phyloP scores from a whole-genome alignment of 2,113 vertebrate species.

The Alces alces region DNA sequence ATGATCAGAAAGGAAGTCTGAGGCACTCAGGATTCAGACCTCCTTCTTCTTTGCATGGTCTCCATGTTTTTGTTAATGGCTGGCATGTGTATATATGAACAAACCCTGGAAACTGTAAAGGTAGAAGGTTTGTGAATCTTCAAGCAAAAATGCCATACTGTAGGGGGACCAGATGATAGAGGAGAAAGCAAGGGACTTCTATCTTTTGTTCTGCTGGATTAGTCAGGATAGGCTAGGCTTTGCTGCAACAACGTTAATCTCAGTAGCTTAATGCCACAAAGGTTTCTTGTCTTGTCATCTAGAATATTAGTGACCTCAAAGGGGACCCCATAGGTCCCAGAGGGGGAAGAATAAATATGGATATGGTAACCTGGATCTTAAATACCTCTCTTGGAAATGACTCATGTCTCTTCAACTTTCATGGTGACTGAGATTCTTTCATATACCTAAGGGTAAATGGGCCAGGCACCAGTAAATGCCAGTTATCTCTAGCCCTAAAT shows the following conservation, averaged over 20 bases:
- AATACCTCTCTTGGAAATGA: background rate
- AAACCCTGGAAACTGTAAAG: background rate
- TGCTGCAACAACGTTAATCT: background rate
- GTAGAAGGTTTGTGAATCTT: background rate
- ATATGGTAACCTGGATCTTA: background rate
- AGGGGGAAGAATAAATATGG: background rate
- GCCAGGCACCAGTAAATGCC: background rate
- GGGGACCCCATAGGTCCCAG: background rate
- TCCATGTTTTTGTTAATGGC: background rate
- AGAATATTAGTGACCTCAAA: background rate
- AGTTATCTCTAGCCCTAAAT: background rate
- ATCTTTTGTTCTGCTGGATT: background rate
- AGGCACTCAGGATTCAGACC: background rate
- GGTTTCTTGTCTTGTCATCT: background rate
- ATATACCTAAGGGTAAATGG: background rate
- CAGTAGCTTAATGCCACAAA: background rate
- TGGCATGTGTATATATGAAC: too few relatives aligned
- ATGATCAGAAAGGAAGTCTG: background rate
- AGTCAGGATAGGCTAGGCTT: background rate
- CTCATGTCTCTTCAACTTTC: background rate
- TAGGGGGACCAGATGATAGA: background rate
- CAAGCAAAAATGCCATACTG: background rate
- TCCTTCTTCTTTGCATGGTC: background rate
- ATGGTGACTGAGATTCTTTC: background rate
- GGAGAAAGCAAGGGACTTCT: background rate